Base-by-base conservation (phyloP, 2,888 invertebrate genomes). In the Callosobruchus maculatus region DNA sequence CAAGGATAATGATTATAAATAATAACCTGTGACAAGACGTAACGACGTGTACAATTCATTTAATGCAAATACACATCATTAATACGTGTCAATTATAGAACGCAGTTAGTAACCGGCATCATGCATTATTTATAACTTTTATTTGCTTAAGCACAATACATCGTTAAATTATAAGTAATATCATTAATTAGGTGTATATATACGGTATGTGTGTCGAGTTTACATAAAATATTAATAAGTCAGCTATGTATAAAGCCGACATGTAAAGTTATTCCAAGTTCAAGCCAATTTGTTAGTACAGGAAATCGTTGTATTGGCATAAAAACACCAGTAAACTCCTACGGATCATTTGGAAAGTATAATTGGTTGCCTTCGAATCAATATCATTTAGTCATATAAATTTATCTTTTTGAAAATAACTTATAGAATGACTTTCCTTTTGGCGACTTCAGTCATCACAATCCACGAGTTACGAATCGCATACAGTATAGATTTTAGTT, bases 21-120 rank as follows among this genome's bases (percentile, higher is more conserved):
- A 69, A 71, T 71, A 73, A 74, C 68, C 21, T 21, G 22, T 21
- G 68, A 68, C 22, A 22, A 68, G 22, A 68, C 49, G 5, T 22
- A 68, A 68, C 68, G 68, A 68, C 21, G 7, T 68, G 68, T 21
- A 68, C 21, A 68, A 74, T 67, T 71, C 66, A 74, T 71, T 74
- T 71, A 68, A 9, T 67, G 71, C 71, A 30, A 67, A 78, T 76
- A 77, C 74, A 76, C 74, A 77, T 71, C 78, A 77, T 78, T 78
- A 77, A 78, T 78, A 78, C 72, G 74, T 78, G 78, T 78, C 78
- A 78, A 78, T 78, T 78, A 77, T 49, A 49, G 49, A 49, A 49
- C 49, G 49, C 49, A 49, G 49, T 49, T 49, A 49, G 49, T 18
- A 18, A 49, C 49, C 49, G 13, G 13, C 49, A 49, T 49, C 49